Evolutionary conservation across 2,888 invertebrate genomes (phyloP), one percentile per base, ranked within the genome.

Genomic region (Dusona sp.): DNA sequence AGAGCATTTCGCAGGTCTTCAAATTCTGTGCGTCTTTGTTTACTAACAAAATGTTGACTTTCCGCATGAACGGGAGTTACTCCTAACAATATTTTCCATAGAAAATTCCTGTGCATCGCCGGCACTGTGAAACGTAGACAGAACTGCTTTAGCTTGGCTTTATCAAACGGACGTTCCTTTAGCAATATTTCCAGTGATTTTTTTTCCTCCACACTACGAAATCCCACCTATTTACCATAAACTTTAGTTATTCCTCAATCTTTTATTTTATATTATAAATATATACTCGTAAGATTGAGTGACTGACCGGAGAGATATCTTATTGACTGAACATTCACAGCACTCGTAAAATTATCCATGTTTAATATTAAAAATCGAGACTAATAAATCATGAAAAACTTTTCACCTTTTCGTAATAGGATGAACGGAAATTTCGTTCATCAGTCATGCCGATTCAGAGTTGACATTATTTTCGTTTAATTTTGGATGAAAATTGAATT

Each of bases 171-270:
- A 91, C 97, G 97, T 89, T 98, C 98, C 92, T 98, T 98, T 90
- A 98, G 95, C 16, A 98, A 94, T 91, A 98, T 98, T 95, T 98
- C 98, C 64, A 98, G 94, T 0, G 98, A 98, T 94, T 98, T 98
- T 94, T 98, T 98, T 92, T 98, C 98, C 94, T 98, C 98, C 0
- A 98, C 98, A 89, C 97, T 97, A 88, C 97, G 96, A 94, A 98
- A 98, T 54, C 98, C 98, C 16, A 98, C 98, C 94, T 94, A 42
- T 54, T 72, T 68, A 29, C 29, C 9, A 16, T 45, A 7, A 38
- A 4, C 13, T 57, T 54, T 74, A 25, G 6, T 73, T 36, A n/a
- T 54, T 72, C 2, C 1, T 25, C 9, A 3, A n/a, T 33, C n/a
- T 33, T 29, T 25, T 0, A 25, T 33, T 29, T 25, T 0, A 25